Base-by-base conservation (phyloP, 2,113 vertebrate species). In the Himantopus leucocephalus region DNA sequence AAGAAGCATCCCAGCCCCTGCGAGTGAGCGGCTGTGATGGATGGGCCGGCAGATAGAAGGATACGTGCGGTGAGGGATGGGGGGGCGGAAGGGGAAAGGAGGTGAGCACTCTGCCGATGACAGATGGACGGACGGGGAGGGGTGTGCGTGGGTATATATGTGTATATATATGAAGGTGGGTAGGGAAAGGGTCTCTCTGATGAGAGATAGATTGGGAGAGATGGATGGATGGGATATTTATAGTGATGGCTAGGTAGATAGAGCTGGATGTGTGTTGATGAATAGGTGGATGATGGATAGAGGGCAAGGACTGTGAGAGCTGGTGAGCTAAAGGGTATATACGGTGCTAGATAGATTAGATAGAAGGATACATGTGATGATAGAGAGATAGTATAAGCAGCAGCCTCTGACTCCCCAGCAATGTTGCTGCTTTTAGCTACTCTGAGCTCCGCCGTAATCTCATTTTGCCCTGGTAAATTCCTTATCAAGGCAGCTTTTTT, bases 161-260 rank as follows among this genome's bases (percentile, higher is more conserved):
- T n/a, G 59, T 83, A 30, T 76, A 29, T 88, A 60, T 70, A 1
- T 11, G 56, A 63, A 60, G 66, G 90, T 52, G 32, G 91, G 89
- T 27, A 91, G 83, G 72, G 60, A 66, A 96, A 91, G 91, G 93
- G 86, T 74, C 86, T 56, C 86, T 92, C 77, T 75, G 95, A 95
- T 94, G 96, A 96, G 95, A 87, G 90, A 85, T 60, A 90, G 87
- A 87, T 96, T 81, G 91, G 92, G 90, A 85, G 87, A 97, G 96
- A 96, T 95, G 96, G 96, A 97, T 97, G 87, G 95, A 96, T 96
- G 96, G 93, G 96, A 96, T 96, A 97, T 97, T 97, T 96, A 96
- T 97, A 96, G 95, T 96, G 96, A 96, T 96, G 93, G 96, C 92
- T 74, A 10, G 94, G 94, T 95, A 93, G 96, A 96, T 95, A 93